phyloP scores from a whole-genome alignment of 2,113 vertebrate genomes.

The Stigmatopora argus region DNA sequence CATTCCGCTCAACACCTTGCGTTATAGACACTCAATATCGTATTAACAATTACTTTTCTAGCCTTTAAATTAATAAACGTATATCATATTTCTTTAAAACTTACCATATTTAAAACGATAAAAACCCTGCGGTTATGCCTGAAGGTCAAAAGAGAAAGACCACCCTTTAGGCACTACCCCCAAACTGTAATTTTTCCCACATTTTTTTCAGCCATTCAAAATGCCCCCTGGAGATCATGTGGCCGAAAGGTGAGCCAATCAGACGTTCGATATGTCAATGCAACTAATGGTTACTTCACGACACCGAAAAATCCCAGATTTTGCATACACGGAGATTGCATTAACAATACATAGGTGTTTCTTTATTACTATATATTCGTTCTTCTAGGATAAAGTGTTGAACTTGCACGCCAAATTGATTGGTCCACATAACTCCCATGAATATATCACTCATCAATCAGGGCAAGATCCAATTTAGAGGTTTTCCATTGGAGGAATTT shows the following conservation, averaged over 20 bases:
- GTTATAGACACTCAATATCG: background rate
- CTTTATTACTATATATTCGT: too few relatives aligned
- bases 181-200: background rate
- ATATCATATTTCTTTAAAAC: background rate
- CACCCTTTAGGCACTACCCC: too few relatives aligned
- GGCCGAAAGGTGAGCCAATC: background rate
- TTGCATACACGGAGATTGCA: too few relatives aligned
- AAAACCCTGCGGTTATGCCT: background rate
- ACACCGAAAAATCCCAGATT: background rate
- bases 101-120: conserved; percentile 10
- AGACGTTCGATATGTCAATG: background rate
- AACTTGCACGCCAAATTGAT: too few relatives aligned
- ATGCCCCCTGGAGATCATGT: background rate
- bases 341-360: too few relatives aligned
- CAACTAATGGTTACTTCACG: background rate
- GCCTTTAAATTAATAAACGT: too few relatives aligned
- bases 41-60: background rate
- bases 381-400: too few relatives aligned
- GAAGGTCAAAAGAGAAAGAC: background rate
- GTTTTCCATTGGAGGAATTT: too few relatives aligned
- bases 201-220: background rate
- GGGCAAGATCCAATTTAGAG: too few relatives aligned
- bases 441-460: too few relatives aligned
- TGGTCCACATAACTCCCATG: too few relatives aligned
- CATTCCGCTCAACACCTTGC: background rate